phyloP scores from a whole-genome alignment of 2,113 vertebrate genomes.

The Corvus cornix region DNA sequence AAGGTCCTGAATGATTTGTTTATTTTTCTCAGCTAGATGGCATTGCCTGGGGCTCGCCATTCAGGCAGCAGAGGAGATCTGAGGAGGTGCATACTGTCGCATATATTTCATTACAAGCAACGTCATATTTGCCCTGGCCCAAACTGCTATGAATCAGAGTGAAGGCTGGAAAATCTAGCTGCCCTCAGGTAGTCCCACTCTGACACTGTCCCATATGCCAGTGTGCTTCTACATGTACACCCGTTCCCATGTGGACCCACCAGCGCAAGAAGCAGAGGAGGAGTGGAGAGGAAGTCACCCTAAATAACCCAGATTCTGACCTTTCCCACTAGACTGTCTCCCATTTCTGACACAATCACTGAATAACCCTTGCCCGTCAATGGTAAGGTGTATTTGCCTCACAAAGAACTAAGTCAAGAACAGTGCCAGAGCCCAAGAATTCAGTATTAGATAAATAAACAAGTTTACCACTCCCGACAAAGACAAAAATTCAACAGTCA shows the following conservation, averaged over 20 bases:
- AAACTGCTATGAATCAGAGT: conserved; percentile 4
- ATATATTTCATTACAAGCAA: conserved; percentile 24
- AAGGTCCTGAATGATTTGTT: conserved; percentile 69
- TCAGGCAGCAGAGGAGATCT: conserved; percentile 21
- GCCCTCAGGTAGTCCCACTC: background rate
- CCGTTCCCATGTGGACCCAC: rapidly evolving
- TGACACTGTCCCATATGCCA: background rate
- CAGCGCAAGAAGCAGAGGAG: background rate
- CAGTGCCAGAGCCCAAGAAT: background rate
- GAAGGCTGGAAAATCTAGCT: background rate
- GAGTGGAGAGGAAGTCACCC: background rate
- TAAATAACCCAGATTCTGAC: conserved; percentile 4
- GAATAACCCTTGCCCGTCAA: background rate
- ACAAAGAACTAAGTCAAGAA: background rate
- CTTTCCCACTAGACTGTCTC: background rate
- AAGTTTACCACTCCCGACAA: background rate
- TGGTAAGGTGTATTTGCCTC: background rate
- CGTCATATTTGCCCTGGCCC: background rate
- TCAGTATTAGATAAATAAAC: conserved; percentile 18
- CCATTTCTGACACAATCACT: background rate
- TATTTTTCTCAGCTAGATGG: conserved; percentile 61
- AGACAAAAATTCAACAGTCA: background rate
- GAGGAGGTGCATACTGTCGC: background rate
- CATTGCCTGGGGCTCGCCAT: conserved; percentile 20
- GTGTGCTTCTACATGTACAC: rapidly evolving